Evolutionary conservation across 1,140 invertebrate species (phyloP), one percentile per base, ranked within the genome.

Genomic region (Pseudomyrmex pallidus): DNA sequence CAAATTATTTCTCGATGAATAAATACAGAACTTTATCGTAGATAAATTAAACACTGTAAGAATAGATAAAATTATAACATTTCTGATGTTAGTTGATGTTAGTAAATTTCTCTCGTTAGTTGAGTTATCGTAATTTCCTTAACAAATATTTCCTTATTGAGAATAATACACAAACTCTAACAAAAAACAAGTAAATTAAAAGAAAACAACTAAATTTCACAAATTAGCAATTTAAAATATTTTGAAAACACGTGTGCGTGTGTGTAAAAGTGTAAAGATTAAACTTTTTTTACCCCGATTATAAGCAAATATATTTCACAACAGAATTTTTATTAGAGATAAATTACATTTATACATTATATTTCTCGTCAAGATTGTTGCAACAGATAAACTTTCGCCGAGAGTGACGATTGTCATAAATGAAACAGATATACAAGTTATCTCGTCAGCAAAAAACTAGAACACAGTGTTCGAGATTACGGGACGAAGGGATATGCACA

Each of bases 381-480:
- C 62, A 44, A 56, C 48, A 67, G 25, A 67, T 13, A 4, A 17
- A 66, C 62, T 77, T 67, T 22, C 54, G 25, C 2, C 25, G 62
- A 67, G 12, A 22, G 4, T 25, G 17, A 25, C 13, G 62, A 77
- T 56, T 77, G 12, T n/a, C n/a, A n/a, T 77, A 56, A 25, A 56
- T 15, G 64, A 66, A 54, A 54, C 25, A 25, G 25, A 20, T 13
- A 12, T 52, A 20, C 17, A 54, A 77, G 22, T 76, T 77, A 77
- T 67, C 62, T n/a, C 10, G 12, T 64, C 2, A 22, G 4, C 35
- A 64, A 76, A 50, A 22, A 76, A 54, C 8, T 20, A 44, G 22
- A 10, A 8, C 61, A 8, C 61, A 76, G 8, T 66, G 4, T 9
- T 35, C 4, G 9, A 66, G n/a, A 20, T 66, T 57, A 17, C 54